Conservation (phyloP, 2,888 invertebrate species). For the Aethes cnicana region DNA sequence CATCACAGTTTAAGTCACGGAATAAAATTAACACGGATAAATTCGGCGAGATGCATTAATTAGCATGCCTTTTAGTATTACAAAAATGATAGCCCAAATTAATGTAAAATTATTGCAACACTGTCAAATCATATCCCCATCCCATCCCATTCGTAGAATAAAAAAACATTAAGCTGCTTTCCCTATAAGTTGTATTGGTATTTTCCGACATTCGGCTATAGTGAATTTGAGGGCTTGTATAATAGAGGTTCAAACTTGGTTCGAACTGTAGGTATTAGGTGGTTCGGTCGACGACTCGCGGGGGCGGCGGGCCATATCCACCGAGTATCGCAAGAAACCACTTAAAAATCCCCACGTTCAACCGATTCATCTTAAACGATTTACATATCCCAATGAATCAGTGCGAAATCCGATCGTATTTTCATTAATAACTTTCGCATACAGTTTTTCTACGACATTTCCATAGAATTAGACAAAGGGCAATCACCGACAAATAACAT, state of each 20-base stretch:
- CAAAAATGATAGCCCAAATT: no score
- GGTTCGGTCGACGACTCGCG: constrained; percentile 54
- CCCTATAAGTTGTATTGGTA: background rate
- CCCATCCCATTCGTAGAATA: no score
- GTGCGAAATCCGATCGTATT: constrained; percentile 14
- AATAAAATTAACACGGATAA: no score
- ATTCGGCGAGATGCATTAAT: no score
- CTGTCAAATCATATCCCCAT: no score
- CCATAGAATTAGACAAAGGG: no score
- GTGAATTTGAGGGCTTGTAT: constrained; percentile 2
- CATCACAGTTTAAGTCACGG: no score
- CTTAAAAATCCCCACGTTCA: constrained; percentile 29
- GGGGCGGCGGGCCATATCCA: constrained; percentile 35
- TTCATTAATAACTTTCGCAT: constrained; percentile 1
- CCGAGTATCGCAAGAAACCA: constrained; percentile 43
- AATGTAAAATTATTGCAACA: no score
- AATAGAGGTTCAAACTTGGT: constrained; percentile 28
- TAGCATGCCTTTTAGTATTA: no score
- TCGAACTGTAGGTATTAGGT: constrained; percentile 38
- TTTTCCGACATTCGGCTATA: constrained; percentile 6
- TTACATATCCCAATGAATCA: constrained; percentile 30
- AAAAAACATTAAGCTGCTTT: no score
- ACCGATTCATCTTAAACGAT: constrained; percentile 26
- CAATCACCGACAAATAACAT: no score
- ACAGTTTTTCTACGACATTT: no score